phyloP scores from a whole-genome alignment of 2,797 vertebrate genomes.

The Argentina silus region DNA sequence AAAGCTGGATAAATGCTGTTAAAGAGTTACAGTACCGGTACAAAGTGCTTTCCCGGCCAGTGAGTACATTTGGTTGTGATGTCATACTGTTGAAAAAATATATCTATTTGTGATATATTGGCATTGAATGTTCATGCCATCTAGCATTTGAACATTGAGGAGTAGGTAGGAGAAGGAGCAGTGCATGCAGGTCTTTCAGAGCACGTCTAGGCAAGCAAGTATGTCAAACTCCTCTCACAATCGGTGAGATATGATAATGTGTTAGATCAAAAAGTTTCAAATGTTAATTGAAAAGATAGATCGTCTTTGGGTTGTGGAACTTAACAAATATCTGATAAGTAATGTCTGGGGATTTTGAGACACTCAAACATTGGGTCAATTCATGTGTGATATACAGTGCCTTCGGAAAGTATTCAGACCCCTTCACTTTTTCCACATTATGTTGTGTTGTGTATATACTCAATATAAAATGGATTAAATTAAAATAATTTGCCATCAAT shows the following conservation, averaged over 20 bases:
- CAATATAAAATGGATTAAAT: no score
- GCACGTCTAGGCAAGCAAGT: neutral
- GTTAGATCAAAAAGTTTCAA: no score
- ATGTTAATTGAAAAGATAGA: no score
- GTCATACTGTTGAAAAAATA: conserved; percentile 41
- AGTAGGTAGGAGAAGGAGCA: neutral
- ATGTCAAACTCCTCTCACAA: neutral
- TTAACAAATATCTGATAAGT: no score
- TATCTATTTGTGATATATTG: conserved; percentile 24
- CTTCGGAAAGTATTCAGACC: no score
- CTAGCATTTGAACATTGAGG: neutral
- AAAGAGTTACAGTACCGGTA: conserved; percentile 29
- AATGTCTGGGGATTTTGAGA: no score
- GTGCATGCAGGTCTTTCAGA: conserved; percentile 4
- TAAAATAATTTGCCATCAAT: no score
- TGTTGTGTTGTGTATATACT: no score
- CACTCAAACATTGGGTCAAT: no score
- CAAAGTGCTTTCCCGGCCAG: conserved; percentile 22
- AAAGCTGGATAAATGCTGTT: conserved; percentile 11
- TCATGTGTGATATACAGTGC: no score
- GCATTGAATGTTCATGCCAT: conserved; percentile 15
- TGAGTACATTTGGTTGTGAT: conserved; percentile 22
- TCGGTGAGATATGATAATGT: neutral
- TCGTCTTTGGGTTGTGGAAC: no score
- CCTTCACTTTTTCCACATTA: no score